Percentiles rank a stretch among this genome's conserved stretches.
These are phyloP conservation scores for Drosophila subsilvestris DNA, from an alignment of 2,888 invertebrate genomes.

Conservation along the genomic window DNA sequence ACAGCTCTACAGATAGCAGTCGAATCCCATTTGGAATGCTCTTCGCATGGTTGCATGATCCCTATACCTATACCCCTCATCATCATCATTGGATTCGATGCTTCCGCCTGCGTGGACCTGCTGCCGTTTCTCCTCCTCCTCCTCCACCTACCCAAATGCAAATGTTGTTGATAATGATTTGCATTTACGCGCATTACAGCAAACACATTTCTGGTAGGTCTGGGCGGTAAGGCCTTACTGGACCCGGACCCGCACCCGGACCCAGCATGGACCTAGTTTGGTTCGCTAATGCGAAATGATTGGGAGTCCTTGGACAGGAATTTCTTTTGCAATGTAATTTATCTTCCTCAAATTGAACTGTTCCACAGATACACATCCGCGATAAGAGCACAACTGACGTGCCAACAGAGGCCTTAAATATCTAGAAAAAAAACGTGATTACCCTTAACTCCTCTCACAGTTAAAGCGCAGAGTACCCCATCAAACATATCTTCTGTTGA, in stretches of 20 bases:
- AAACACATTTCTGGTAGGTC: constrained; percentile 32
- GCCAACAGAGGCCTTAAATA: constrained; percentile 13
- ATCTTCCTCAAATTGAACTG: constrained; percentile 68
- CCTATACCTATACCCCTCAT: constrained; percentile 5
- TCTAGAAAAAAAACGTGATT: constrained; percentile 19
- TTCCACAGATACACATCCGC: constrained; percentile 42
- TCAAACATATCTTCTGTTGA: constrained; percentile 38
- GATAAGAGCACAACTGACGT: constrained; percentile 37
- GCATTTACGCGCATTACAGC: constrained; percentile 61
- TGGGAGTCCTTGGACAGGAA: constrained; percentile 53
- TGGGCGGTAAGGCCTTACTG: too few relatives aligned
- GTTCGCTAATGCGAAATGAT: constrained; percentile 65
- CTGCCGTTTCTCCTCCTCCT: background rate
- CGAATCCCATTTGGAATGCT: constrained; percentile 41
- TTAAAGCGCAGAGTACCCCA: background rate
- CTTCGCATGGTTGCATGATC: constrained; percentile 18
- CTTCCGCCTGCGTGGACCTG: constrained; percentile 2
- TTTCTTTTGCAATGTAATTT: constrained; percentile 59
- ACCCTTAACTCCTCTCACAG: background rate
- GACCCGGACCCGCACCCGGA: background rate
- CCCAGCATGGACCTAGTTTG: background rate
- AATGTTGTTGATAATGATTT: constrained; percentile 74
- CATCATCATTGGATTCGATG: constrained; percentile 19
- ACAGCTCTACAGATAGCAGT: constrained; percentile 45
- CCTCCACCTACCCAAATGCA: constrained; percentile 49